phyloP scores from a whole-genome alignment of 1,140 invertebrate genomes.

The Drosophila pachea region DNA sequence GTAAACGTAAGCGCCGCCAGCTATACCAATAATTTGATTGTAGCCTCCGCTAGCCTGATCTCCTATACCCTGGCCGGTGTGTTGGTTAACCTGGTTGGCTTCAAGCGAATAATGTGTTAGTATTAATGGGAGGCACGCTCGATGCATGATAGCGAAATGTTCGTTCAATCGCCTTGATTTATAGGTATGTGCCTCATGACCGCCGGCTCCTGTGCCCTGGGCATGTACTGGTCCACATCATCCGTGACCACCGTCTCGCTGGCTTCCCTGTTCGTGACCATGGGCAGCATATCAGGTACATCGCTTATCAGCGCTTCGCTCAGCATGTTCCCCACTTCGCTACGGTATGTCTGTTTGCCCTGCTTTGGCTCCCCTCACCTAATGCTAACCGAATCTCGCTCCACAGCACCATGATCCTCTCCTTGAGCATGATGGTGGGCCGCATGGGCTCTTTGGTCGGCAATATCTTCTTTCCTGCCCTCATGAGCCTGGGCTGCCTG shows the following conservation, averaged over 20 bases:
- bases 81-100: conserved; percentile 80
- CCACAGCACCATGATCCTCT: conserved; percentile 68
- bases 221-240: conserved; percentile 79
- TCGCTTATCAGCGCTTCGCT: conserved; percentile 73
- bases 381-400: background rate
- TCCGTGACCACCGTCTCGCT: conserved; percentile 64
- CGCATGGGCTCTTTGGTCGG: conserved; percentile 65
- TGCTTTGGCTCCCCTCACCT: background rate
- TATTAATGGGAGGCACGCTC: too few relatives aligned
- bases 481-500: conserved; percentile 67
- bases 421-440: conserved; percentile 72
- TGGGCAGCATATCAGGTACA: conserved; percentile 71
- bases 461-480: conserved; percentile 69
- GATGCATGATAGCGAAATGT: background rate
- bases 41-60: conserved; percentile 79
- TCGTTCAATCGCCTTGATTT: background rate
- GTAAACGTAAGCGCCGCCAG: conserved; percentile 72
- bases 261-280: conserved; percentile 63
- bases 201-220: conserved; percentile 72
- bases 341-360: conserved; percentile 49
- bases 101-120: conserved; percentile 79
- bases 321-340: conserved; percentile 69
- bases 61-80: conserved; percentile 79
- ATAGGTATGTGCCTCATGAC: conserved; percentile 72
- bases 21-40: conserved; percentile 81